These are phyloP conservation scores for Calycopis cecrops DNA, from an alignment of 1,140 invertebrate species.

Conservation along the genomic window DNA sequence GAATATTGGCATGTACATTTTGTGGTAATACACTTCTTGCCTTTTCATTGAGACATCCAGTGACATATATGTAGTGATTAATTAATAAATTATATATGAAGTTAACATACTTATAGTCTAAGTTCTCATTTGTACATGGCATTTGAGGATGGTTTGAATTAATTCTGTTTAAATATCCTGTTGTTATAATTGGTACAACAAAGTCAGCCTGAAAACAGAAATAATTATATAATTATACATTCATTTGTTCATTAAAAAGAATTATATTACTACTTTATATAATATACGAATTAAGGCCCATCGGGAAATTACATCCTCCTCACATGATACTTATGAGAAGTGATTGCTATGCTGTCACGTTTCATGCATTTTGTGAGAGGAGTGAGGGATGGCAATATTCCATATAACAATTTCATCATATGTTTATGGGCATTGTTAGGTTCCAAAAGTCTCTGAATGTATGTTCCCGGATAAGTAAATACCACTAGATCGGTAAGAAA, in stretches of 20 bases:
- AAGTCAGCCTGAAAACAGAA: slow-evolving; percentile 55
- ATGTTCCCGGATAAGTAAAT: no score
- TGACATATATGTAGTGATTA: slow-evolving; percentile 64
- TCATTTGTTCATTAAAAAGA: slow-evolving; percentile 10
- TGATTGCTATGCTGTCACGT: no score
- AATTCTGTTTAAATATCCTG: slow-evolving; percentile 64
- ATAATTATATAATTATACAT: slow-evolving; percentile 1
- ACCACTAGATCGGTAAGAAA: no score
- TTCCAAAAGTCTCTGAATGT: no score
- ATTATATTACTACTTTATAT: background rate
- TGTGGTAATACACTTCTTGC: slow-evolving; percentile 63
- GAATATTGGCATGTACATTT: slow-evolving; percentile 50
- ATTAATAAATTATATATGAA: slow-evolving; percentile 70
- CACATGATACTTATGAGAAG: no score
- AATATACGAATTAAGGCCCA: background rate
- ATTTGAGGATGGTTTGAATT: slow-evolving; percentile 41
- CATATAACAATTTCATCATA: no score
- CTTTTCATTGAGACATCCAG: slow-evolving; percentile 68
- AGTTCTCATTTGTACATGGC: slow-evolving; percentile 59
- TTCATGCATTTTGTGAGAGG: no score
- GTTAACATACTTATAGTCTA: slow-evolving; percentile 68
- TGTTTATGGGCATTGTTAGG: background rate
- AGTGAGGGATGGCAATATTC: no score
- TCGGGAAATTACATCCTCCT: no score
- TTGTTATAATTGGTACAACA: slow-evolving; percentile 65